Evolutionary conservation across 2,113 vertebrate species (phyloP), one percentile per base, ranked within the genome.

Genomic region (Oncorhynchus masou): DNA sequence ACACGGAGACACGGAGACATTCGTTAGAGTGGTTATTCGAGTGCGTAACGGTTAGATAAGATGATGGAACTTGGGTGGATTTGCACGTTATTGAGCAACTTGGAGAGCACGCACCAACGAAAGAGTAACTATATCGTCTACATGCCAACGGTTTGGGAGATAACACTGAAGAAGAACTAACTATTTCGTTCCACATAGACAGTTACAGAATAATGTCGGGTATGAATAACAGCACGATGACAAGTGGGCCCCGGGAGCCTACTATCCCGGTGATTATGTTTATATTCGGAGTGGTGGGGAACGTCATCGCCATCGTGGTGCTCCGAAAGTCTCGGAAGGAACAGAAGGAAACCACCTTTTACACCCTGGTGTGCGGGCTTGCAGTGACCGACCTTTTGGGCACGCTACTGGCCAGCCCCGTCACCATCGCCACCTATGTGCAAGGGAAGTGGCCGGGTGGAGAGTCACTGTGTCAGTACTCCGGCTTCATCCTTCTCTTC

Each of bases 401-500:
- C 73, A 99, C 97, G n/a, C 88, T 97, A 83, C 91, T 99, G 84
- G 96, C 93, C 71, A 99, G 97, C 83, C 97, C 97, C 0, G 96
- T 99, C 83, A 99, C 97, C 79, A 96, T 99, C 51, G 94, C 94
- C 84, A 99, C 96, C 13, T 99, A 99, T 82, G 22, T 97, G 88
- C 94, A 94, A 80, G 95, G 96, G 48, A 34, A 67, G 0, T 98
- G 96, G 97, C 97, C 96, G 0, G 97, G 96, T 0, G 95, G 93
- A 2, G 11, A 80, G 0, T 87, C 92, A 0, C 90, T 99, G 81
- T 99, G 97, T 83, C 95, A 99, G 78, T 99, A 99, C 91, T 95
- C 94, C 81, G 96, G 95, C 78, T 99, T 99, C 93, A 95, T 99
- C 84, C 95, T 99, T n/a, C 96, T 99, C 78, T 97, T 98, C 87